Evolutionary conservation across 2,888 invertebrate species (phyloP), one percentile per base, ranked within the genome.

Genomic region (Ophonus ardosiacus): DNA sequence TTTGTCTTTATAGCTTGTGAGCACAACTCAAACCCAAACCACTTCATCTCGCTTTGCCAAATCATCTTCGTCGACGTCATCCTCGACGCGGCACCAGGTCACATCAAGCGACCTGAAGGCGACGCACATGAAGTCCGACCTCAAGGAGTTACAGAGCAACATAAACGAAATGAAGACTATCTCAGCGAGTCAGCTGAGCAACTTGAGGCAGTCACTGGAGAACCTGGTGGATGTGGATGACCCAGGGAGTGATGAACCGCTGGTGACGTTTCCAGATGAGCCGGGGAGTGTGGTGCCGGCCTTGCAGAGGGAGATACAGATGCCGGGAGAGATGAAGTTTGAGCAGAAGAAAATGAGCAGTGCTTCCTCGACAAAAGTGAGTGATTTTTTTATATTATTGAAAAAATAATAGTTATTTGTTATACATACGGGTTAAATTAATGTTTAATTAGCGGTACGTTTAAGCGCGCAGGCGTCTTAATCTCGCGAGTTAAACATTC

Each of bases 101-200:
- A 89, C 89, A 85, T 89, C 89, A 86, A 94, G 95, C 89, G 96
- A 96, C 93, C 94, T 96, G 93, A 96, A 96, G 92, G 95, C 96
- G 87, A 95, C 95, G 90, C 96, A 96, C 86, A 94, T 97, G 92
- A 96, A 96, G 92, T 96, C 95, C 86, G 96, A 96, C 91, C 93
- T 96, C 76, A 93, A 94, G 86, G 96, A 96, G 90, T 93, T 97
- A 87, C 95, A 97, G 91, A 96, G 95, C 90, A 96, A 96, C 90
- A 96, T 97, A 91, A 95, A 96, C 86, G 97, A 97, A 92, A 97
- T 97, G 95, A 97, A 96, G 92, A 96, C 95, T 89, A 92, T 96
- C 21, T 68, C 79, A 43, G 83, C 85, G n/a, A 84, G 65, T 13
- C 84, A 84, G 79, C 82, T 89, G 65, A 88, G 89, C 83, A 89